Evolutionary conservation across 37 sponge, comb jelly and placozoan species (phyloP).

Genomic region (Spongia lamella): DNA sequence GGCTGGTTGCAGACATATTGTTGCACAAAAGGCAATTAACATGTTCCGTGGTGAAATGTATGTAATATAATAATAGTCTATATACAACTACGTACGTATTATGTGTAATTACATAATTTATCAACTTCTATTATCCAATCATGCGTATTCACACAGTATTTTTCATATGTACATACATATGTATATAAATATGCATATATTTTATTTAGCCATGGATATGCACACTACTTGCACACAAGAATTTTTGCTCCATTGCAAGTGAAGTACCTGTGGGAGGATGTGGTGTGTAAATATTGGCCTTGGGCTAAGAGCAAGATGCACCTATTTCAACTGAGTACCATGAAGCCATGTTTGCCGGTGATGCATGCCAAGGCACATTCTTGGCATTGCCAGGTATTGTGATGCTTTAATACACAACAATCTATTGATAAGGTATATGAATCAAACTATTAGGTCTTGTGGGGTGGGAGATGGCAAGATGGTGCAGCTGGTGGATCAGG

Average conservation of each 20-base stretch:
- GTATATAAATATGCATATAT: too few species aligned
- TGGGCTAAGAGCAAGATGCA: neutral
- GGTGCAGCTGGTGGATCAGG: constrained; percentile 21
- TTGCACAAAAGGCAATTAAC: constrained; percentile 12
- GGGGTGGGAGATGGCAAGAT: constrained; percentile 20
- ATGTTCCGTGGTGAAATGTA: constrained; percentile 20
- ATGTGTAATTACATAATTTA: too few species aligned
- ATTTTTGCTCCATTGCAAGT: too few species aligned
- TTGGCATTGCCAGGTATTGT: constrained; percentile 15
- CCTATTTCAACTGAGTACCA: too few species aligned
- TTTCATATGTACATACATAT: too few species aligned
- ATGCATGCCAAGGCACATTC: constrained; percentile 15
- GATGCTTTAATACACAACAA: neutral
- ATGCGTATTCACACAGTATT: too few species aligned
- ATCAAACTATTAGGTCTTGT: neutral
- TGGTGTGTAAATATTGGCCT: constrained; percentile 13
- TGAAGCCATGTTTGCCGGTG: neutral
- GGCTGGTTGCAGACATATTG: constrained; percentile 3
- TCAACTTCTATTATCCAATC: too few species aligned
- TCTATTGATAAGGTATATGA: neutral
- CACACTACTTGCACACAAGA: too few species aligned
- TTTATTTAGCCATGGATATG: too few species aligned
- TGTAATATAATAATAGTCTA: neutral
- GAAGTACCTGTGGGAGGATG: neutral
- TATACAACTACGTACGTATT: neutral